phyloP scores from a whole-genome alignment of 2,797 vertebrate species.

The Florisuga fusca region DNA sequence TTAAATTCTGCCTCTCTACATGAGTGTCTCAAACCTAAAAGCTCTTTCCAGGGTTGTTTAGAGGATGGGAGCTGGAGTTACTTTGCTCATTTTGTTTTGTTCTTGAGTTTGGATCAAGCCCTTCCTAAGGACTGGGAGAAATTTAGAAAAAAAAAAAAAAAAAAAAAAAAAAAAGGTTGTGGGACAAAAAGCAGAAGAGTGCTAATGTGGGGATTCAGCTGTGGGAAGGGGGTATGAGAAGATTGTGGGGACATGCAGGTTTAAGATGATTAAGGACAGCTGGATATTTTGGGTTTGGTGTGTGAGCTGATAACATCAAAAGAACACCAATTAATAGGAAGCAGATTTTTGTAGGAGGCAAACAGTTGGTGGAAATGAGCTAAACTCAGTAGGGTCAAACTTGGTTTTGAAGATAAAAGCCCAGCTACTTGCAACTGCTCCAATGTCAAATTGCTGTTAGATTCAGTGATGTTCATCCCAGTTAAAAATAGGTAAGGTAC shows the following conservation, averaged over 20 bases:
- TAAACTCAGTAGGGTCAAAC: background rate
- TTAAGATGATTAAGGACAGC: background rate
- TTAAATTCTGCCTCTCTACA: background rate
- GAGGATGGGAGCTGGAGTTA: background rate
- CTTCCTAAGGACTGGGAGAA: background rate
- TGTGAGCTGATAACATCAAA: background rate
- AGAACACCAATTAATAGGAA: background rate
- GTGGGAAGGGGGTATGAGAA: background rate
- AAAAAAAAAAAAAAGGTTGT: background rate
- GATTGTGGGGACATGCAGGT: background rate
- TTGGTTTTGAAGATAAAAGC: conserved; percentile 26
- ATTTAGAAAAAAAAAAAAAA: background rate
- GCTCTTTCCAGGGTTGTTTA: background rate
- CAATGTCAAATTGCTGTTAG: background rate
- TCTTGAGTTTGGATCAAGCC: background rate
- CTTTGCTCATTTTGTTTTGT: background rate
- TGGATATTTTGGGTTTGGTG: background rate
- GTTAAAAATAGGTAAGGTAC: background rate
- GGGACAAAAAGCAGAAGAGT: background rate
- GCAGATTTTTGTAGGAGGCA: background rate
- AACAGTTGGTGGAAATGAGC: background rate
- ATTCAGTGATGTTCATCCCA: too few species aligned
- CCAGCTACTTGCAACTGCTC: background rate
- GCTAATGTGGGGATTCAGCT: background rate
- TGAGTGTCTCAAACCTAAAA: background rate